These are phyloP conservation scores for Virgularia gustaviana DNA, from an alignment of 92 coral and sea anemone species.

Conservation along the genomic window DNA sequence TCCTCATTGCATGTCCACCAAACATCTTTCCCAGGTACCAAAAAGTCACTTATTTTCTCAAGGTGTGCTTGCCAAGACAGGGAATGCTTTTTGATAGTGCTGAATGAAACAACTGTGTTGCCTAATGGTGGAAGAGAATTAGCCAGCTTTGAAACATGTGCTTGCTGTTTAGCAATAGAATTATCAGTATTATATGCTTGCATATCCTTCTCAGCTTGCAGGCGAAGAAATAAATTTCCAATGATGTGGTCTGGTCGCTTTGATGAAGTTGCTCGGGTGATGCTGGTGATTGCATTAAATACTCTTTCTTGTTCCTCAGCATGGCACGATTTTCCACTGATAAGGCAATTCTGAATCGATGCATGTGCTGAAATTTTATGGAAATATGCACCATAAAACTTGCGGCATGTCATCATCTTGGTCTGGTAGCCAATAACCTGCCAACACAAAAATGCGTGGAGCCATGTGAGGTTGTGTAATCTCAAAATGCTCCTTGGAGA, in stretches of 20 bases:
- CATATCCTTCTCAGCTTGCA: slow-evolving; percentile 33
- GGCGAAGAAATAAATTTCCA: slow-evolving; percentile 33
- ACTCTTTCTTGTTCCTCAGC: slow-evolving; percentile 48
- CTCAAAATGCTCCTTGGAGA: slow-evolving; percentile 54
- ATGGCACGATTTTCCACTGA: slow-evolving; percentile 37
- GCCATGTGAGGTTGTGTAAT: slow-evolving; percentile 56
- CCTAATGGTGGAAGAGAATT: slow-evolving; percentile 24
- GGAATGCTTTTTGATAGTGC: slow-evolving; percentile 12
- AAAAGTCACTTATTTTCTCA: slow-evolving; percentile 38
- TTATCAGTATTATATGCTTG: too few species aligned
- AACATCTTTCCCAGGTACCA: slow-evolving; percentile 34
- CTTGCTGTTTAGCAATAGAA: slow-evolving; percentile 21
- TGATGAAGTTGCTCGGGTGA: slow-evolving; percentile 36
- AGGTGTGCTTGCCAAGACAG: slow-evolving; percentile 41
- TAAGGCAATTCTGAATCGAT: slow-evolving; percentile 20
- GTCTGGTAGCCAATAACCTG: slow-evolving; percentile 21
- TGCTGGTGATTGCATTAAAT: slow-evolving; percentile 30
- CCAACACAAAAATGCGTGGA: slow-evolving; percentile 50
- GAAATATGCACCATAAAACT: slow-evolving; percentile 43
- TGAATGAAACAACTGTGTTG: slow-evolving; percentile 36
- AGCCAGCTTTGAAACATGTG: slow-evolving; percentile 40
- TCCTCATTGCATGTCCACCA: slow-evolving; percentile 55
- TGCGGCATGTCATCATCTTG: slow-evolving; percentile 21
- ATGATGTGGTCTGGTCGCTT: slow-evolving; percentile 49
- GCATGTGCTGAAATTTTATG: slow-evolving; percentile 33